These are phyloP conservation scores for Balaeniceps rex DNA, from an alignment of 2,113 vertebrate genomes.

Conservation along the genomic window DNA sequence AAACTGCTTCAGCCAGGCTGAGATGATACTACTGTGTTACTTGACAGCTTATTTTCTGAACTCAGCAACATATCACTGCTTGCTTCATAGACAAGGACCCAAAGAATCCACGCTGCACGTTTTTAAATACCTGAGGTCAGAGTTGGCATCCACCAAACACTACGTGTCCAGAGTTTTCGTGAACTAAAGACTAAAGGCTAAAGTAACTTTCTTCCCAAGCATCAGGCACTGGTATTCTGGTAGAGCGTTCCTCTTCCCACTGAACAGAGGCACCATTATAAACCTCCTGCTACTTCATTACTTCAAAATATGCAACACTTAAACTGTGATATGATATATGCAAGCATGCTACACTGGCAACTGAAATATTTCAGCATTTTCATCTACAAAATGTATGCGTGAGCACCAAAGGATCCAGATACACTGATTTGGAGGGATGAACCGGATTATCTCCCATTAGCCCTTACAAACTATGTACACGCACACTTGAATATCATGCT, in stretches of 20 bases:
- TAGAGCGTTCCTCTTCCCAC: neutral
- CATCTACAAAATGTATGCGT: neutral
- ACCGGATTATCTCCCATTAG: neutral
- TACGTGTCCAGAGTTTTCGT: neutral
- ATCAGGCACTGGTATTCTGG: neutral
- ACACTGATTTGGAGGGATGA: neutral
- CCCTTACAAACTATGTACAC: neutral
- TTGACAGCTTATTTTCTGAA: neutral
- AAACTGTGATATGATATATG: neutral
- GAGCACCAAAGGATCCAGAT: neutral
- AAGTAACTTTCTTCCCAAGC: neutral
- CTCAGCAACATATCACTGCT: neutral
- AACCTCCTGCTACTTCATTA: neutral
- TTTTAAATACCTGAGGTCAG: neutral
- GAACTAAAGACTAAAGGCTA: neutral
- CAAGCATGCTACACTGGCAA: neutral
- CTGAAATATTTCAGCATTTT: neutral
- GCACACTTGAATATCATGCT: neutral
- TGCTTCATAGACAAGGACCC: neutral
- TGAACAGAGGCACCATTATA: accelerated
- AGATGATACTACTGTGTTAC: neutral
- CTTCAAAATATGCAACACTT: neutral
- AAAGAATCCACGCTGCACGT: accelerated
- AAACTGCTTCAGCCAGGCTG: neutral
- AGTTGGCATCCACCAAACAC: neutral